Evolutionary conservation across 1,140 invertebrate genomes (phyloP), one percentile per base, ranked within the genome.

Genomic region (Papilio machaon): DNA sequence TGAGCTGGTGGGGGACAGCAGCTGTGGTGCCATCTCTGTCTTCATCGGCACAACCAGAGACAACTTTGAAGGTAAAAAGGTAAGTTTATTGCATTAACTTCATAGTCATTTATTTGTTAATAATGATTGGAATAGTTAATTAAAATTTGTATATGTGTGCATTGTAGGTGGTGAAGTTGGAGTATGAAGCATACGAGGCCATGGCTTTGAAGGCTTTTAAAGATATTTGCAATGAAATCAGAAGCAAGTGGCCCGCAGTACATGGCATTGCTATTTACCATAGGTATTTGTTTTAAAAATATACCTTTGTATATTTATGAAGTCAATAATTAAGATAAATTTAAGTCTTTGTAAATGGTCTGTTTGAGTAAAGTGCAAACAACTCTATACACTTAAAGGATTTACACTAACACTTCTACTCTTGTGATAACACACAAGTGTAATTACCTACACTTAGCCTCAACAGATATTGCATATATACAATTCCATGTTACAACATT

Each of bases 11-110:
- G 93, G 95, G 17, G 96, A 97, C 64, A 95, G 97, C 77, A 95
- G 95, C 73, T 99, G 97, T 95, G 99, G 99, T 60, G 98, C 98
- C 9, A 95, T 98, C 35, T 98, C 98, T 5, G 91, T 98, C 52
- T 99, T 99, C 95, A 96, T 99, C 80, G 99, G 99, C 2, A 99
- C 97, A 30, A 99, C 98, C 11, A 95, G 98, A 89, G 97, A 99
- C 94, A 97, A 97, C 92, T 99, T 98, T 95, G 96, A 99, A 82
- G 96, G 96, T 30, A 98, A 98, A 95, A 96, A 96, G 93, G 97
- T 97, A 91, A 89, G 70, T 81, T 75, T 81, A 17, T 23, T 60
- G 30, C 81, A 67, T 80, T 75, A 9, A 13, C 19, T 54, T 38
- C 78, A 30, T 46, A 79, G 58, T 23, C 10, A 80, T 23, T 17